Evolutionary conservation across 1,140 invertebrate genomes (phyloP), one percentile per base, ranked within the genome.

Genomic region (Pseudomyrmex gracilis): DNA sequence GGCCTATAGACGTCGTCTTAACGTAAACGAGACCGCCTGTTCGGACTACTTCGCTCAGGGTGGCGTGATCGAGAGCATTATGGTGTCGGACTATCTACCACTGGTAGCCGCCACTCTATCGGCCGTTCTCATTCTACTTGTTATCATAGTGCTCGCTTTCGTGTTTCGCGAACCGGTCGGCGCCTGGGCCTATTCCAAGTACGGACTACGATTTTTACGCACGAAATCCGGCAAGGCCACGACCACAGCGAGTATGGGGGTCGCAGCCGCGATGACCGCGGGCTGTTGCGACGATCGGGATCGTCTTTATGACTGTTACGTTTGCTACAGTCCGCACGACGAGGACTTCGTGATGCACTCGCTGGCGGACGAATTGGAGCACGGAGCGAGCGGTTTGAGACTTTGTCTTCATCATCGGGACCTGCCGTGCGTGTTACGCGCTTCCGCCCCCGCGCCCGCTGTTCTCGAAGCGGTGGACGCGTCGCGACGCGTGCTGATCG

Each of bases 241-340:
- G 0, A 83, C 74, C 0, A 71, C 86, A 0, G 47, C 86, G 15
- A 20, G 43, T 1, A 84, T 88, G 64, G 57, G 80, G 0, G 49
- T 87, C 2, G 45, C 82, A 2, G 76, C 86, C 95, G 63, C 94
- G 80, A 90, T 95, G 89, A 55, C 90, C 0, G 74, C 88, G 0
- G 73, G 76, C 1, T 89, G 92, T 43, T 88, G 87, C 24, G 91
- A 93, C 91, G 97, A 98, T 85, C 96, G 96, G 66, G 97, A 98
- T 90, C 98, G 98, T 89, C 94, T 98, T 12, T 99, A 98, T 93
- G 98, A 99, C 92, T 98, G 97, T 53, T 99, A 98, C 93, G 96
- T 99, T 3, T 97, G 98, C 83, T 99, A 99, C 94, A 98, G 97
- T 83, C 97, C 97, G 20, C 98, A 98, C 93, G 98, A 99, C 93